Evolutionary conservation across 2,797 vertebrate species (phyloP).

Genomic region (Molossus molossus): DNA sequence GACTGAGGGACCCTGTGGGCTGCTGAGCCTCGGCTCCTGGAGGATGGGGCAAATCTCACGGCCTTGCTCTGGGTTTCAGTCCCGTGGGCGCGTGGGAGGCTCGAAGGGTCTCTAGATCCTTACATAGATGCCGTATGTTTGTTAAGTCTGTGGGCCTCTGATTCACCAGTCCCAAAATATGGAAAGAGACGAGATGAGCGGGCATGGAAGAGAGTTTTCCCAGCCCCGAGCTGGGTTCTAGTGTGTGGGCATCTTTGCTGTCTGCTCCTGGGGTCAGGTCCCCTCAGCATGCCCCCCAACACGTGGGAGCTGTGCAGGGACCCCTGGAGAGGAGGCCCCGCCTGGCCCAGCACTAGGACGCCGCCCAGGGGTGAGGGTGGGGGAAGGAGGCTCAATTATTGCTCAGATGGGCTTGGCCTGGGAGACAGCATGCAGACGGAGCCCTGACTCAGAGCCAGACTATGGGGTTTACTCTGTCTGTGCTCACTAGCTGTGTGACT

Average conservation of each 20-base stretch:
- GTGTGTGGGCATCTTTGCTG: accelerated
- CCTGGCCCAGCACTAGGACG: too few species aligned
- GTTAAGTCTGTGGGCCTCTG: not conserved
- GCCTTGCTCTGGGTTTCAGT: not conserved
- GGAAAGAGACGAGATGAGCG: accelerated
- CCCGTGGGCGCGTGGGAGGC: accelerated
- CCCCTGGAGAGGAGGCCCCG: not conserved
- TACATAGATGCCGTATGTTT: accelerated
- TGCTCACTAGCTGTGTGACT: not conserved
- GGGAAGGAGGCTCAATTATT: not conserved
- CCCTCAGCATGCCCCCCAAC: accelerated
- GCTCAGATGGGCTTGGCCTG: not conserved
- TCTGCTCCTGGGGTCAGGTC: not conserved
- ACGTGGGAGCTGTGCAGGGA: not conserved
- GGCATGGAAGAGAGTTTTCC: accelerated
- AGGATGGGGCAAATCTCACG: accelerated
- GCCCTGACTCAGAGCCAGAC: not conserved
- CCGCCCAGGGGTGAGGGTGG: not conserved
- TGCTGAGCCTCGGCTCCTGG: not conserved
- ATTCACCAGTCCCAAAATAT: not conserved
- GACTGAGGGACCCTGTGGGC: accelerated
- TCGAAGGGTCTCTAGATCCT: accelerated
- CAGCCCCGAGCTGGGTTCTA: not conserved
- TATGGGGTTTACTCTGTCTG: not conserved
- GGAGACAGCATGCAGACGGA: not conserved